Base-by-base conservation (phyloP, 2,113 vertebrate genomes). In the Pelobates fuscus region DNA sequence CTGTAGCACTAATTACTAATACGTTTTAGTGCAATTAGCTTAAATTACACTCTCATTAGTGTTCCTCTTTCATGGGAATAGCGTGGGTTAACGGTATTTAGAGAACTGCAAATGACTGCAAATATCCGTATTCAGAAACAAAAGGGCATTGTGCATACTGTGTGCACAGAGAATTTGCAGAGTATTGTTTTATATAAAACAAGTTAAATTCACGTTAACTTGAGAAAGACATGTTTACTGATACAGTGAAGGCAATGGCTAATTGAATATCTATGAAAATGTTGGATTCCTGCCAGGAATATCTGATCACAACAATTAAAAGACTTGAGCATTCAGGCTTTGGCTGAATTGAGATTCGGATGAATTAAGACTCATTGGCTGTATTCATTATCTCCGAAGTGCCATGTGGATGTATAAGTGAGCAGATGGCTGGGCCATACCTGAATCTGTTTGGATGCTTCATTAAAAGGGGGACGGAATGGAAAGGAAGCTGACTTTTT, bases 11-110 rank as follows among this genome's bases (percentile, higher is more conserved):
- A 75, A 75, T 75, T 75, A 37, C 63, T 75, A 29, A 67, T 75
- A 75, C 46, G 54, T 44, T 59, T 75, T 67, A 54, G n/a, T 17
- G 63, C 65, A 67, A 75, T 75, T 75, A 75, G 72, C 72, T 29
- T 52, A 46, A 75, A 67, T 75, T 59, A 75, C 32, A 37, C 26
- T 41, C 52, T 75, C 29, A 58, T 75, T 75, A 67, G 63, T 46
- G 37, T 24, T 59, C 43, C 2, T 15, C 30, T 46, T 75, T 67
- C 60, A 18, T 23, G 57, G 63, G 63, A 52, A 67, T 10, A 46
- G 52, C 26, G 52, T 59, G 63, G 63, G 72, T 59, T 75, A 46
- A 67, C 58, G 72, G 52, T 24, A 49, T 72, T 37, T 5, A 62
- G 26, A 44, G 54, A 67, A 67, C 52, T 67, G 63, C 46, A 43